phyloP scores from a whole-genome alignment of 1,140 invertebrate species.

The Pogonognathellus flavescens region DNA sequence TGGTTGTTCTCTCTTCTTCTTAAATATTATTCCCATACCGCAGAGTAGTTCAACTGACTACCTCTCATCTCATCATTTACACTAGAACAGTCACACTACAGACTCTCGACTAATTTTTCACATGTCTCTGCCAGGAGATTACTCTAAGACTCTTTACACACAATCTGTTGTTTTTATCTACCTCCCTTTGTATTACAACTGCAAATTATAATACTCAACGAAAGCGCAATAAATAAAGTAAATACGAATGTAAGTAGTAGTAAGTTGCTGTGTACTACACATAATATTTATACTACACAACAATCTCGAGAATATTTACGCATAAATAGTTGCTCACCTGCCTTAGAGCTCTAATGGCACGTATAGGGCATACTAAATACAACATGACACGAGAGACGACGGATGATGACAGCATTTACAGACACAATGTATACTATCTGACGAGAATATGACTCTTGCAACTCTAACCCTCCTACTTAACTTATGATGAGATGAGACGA shows the following conservation, averaged over 20 bases:
- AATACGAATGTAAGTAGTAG: too few relatives aligned
- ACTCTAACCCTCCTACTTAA: neutral
- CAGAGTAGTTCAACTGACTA: neutral
- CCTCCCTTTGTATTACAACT: neutral
- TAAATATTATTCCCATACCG: too few relatives aligned
- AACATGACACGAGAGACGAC: neutral
- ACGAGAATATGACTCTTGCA: neutral
- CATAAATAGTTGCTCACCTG: too few relatives aligned
- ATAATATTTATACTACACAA: too few relatives aligned
- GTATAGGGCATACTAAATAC: too few relatives aligned
- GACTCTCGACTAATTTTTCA: constrained; percentile 35
- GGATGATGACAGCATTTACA: constrained; percentile 15
- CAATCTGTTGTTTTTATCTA: constrained; percentile 16
- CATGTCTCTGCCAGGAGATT: constrained; percentile 20
- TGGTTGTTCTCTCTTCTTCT: too few relatives aligned
- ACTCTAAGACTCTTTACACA: constrained; percentile 4
- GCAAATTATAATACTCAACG: too few relatives aligned
- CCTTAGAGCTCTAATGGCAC: too few relatives aligned
- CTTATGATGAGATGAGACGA: neutral
- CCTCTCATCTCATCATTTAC: constrained; percentile 38
- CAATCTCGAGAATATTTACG: too few relatives aligned
- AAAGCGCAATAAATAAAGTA: too few relatives aligned
- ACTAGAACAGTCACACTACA: constrained; percentile 42
- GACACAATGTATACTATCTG: too few relatives aligned
- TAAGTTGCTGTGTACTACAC: too few relatives aligned